A percentile compares a stretch with the other conserved stretches of the same genome.
These are phyloP conservation scores for Pomacea maculata DNA, from an alignment of 1,140 invertebrate genomes.

Conservation along the genomic window DNA sequence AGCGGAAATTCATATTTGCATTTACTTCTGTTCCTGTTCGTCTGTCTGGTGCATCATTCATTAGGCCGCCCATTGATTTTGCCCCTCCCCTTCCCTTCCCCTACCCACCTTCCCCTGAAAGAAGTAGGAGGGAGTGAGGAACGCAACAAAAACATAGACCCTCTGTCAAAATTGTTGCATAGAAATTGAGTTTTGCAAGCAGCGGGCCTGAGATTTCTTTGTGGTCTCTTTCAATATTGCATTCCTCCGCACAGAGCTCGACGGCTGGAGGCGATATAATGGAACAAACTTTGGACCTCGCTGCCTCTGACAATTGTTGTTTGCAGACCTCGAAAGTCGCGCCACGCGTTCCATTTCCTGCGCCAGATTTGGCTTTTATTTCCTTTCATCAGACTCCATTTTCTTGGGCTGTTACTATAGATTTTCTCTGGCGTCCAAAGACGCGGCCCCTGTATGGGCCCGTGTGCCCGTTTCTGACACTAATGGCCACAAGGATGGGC, in stretches of 20 bases:
- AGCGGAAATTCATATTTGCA: constrained; percentile 26
- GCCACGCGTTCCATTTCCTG: constrained; percentile 31
- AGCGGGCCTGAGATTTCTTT: constrained; percentile 22
- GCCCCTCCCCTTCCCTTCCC: background rate
- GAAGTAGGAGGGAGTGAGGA: background rate
- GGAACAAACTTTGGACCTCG: constrained; percentile 24
- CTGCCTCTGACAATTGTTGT: constrained; percentile 29
- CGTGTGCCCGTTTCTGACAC: constrained; percentile 11
- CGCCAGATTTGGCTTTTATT: constrained; percentile 34
- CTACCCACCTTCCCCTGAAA: background rate
- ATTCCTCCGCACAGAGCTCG: constrained; percentile 16
- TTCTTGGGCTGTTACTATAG: constrained; percentile 31
- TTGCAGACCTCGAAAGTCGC: constrained; percentile 29
- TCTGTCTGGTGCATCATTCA: constrained; percentile 15
- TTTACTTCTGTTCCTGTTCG: constrained; percentile 20
- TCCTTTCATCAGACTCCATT: constrained; percentile 34
- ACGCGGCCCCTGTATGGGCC: constrained; percentile 1
- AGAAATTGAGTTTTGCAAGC: constrained; percentile 27
- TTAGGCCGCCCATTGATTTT: constrained; percentile 18
- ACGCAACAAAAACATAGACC: constrained; percentile 16
- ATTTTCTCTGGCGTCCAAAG: constrained; percentile 23
- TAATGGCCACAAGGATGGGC: constrained; percentile 21
- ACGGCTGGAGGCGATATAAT: constrained; percentile 21
- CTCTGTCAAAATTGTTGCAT: constrained; percentile 29
- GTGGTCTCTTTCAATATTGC: constrained; percentile 28